Evolutionary conservation across 2,797 vertebrate species (phyloP), one percentile per base, ranked within the genome.

Genomic region (Hippocampus kuda): DNA sequence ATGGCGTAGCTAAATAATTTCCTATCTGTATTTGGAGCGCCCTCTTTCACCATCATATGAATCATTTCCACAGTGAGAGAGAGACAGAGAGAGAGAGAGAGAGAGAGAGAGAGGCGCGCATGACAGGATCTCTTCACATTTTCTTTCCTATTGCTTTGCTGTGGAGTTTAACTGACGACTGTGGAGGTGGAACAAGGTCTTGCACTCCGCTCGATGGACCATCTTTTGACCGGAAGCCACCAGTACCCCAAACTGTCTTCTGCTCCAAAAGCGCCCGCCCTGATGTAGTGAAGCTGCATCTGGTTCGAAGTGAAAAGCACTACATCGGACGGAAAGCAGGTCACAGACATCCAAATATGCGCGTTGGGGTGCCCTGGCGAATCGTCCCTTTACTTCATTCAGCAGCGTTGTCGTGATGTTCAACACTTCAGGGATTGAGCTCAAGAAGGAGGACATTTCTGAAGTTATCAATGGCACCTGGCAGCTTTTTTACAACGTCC

Each of bases 391-490:
- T 73, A 88, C 72, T 59, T 78, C 67, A 59, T 46, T 60, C 68
- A 78, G 72, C 70, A 78, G 75, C 77, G 64, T 69, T 72, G 86
- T 83, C 88, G 91, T 91, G 85, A 92, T 92, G 91, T 91, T 88
- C 84, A 92, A 90, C 77, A 90, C 87, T 72, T 92, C 91, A 76
- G 85, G 76, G 76, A 82, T 86, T 85, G 88, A 88, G 78, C 76
- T 79, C 84, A 87, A 80, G 72, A 86, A 77, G 67, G 85, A 88
- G 79, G 83, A 87, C 68, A 73, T 85, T 76, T 86, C 85, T 79
- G 88, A 90, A 89, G 87, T 90, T 81, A 77, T 82, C 83, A 90
- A 90, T 89, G 90, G 84, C 85, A 88, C 88, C 65, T 73, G 81
- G 81, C 86, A 86, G 72, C 77, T 85, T 54, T 72, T 82, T 48